A percentile compares a stretch with the other conserved stretches of the same genome.
phyloP scores from a whole-genome alignment of 2,113 vertebrate genomes.

The Hydrolagus affinis region DNA sequence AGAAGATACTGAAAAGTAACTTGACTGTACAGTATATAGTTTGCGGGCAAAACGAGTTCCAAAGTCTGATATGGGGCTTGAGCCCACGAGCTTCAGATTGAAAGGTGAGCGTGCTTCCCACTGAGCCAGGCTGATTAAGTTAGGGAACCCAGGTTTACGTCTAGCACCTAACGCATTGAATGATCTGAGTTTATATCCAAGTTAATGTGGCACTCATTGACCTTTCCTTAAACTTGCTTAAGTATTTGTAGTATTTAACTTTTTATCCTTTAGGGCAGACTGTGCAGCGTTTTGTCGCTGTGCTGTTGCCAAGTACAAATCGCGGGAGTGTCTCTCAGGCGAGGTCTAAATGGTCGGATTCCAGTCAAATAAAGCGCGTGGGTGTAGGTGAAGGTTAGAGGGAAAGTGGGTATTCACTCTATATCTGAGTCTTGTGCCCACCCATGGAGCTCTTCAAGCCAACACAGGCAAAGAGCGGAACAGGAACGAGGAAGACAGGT shows the following conservation, averaged over 20 bases:
- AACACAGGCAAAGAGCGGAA: background rate
- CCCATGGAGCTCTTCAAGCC: background rate
- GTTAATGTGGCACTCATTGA: background rate
- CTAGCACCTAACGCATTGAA: too few species aligned
- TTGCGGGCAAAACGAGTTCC: too few species aligned
- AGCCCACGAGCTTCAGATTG: too few species aligned
- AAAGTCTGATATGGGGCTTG: too few species aligned
- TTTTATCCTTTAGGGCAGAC: too few species aligned
- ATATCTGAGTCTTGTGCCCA: too few species aligned
- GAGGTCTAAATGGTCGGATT: background rate
- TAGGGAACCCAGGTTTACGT: too few species aligned
- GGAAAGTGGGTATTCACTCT: too few species aligned
- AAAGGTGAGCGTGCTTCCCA: too few species aligned
- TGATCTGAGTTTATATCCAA: background rate
- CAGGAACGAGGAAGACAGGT: background rate
- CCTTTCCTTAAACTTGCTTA: background rate
- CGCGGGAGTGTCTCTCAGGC: background rate
- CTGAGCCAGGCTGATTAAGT: background rate
- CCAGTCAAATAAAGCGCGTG: background rate
- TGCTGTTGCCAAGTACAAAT: background rate
- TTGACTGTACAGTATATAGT: too few species aligned
- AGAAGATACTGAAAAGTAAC: too few species aligned
- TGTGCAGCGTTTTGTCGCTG: too few species aligned
- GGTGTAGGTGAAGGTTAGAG: background rate
- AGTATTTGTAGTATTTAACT: background rate